phyloP scores from a whole-genome alignment of 1,140 invertebrate genomes.

The Sarcophaga peregrina region DNA sequence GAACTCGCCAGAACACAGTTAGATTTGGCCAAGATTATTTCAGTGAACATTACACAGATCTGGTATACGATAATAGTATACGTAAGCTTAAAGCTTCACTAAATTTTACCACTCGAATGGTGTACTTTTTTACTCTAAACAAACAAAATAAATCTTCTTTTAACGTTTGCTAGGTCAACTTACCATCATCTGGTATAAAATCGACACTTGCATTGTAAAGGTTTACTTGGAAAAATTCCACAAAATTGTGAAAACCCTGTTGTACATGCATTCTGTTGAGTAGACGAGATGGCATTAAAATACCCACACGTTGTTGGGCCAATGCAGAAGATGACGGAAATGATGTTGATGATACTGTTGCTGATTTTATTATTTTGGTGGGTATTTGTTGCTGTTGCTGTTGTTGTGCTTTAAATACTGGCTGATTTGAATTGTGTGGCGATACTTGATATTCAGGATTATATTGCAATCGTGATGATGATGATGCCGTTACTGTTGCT shows the following conservation, averaged over 20 bases:
- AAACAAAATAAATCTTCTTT: background rate
- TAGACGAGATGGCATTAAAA: constrained; percentile 58
- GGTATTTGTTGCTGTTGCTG: constrained; percentile 46
- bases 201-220: constrained; percentile 58
- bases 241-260: constrained; percentile 59
- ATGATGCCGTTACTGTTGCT: constrained; percentile 20
- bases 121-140: background rate
- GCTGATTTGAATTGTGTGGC: background rate
- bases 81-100: background rate
- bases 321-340: constrained; percentile 28
- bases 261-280: constrained; percentile 61
- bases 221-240: constrained; percentile 62
- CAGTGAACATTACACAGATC: too few species aligned
- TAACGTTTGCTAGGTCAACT: constrained; percentile 45
- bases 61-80: background rate
- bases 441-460: background rate
- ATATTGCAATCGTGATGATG: background rate
- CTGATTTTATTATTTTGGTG: background rate
- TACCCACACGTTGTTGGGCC: constrained; percentile 50
- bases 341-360: background rate
- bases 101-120: too few species aligned
- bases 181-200: constrained; percentile 61
- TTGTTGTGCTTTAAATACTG: constrained; percentile 38
- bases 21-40: too few species aligned
- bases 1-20: too few species aligned